phyloP scores from a whole-genome alignment of 1,140 invertebrate species.

The Lerema accius region DNA sequence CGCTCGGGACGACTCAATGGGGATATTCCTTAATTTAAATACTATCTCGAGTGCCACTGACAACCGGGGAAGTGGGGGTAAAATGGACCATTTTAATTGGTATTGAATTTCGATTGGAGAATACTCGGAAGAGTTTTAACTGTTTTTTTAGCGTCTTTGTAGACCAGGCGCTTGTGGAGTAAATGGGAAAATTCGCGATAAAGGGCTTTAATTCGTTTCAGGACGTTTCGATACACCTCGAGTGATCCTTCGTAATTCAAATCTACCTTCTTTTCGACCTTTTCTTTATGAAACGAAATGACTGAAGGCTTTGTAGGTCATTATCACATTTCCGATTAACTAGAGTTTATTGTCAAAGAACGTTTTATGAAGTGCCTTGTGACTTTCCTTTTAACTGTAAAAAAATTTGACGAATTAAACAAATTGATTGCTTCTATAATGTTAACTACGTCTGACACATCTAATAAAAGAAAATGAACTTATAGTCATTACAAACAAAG shows the following conservation, averaged over 20 bases:
- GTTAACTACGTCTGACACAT: too few relatives aligned
- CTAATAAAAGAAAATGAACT: too few relatives aligned
- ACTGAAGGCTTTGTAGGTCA: neutral
- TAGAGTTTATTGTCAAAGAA: too few relatives aligned
- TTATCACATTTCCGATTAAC: too few relatives aligned
- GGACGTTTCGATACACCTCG: conserved; percentile 17
- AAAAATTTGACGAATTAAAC: too few relatives aligned
- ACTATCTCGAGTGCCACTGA: conserved; percentile 69
- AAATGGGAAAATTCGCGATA: conserved; percentile 48
- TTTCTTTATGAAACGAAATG: conserved; percentile 5
- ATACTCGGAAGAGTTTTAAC: conserved; percentile 52
- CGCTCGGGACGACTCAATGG: conserved; percentile 74
- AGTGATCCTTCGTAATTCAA: conserved; percentile 9
- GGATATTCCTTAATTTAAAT: conserved; percentile 80
- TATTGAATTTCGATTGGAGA: conserved; percentile 79
- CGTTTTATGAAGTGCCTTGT: too few relatives aligned
- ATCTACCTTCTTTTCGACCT: neutral
- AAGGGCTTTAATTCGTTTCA: conserved; percentile 38
- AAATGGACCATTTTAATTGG: conserved; percentile 75
- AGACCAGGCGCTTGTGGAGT: conserved; percentile 41
- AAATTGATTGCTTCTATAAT: too few relatives aligned
- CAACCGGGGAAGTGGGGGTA: conserved; percentile 54
- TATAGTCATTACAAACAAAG: too few relatives aligned
- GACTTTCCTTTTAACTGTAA: neutral
- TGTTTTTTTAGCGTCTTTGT: conserved; percentile 56